These are phyloP conservation scores for Mormoops blainvillei DNA, from an alignment of 2,113 vertebrate genomes.

Conservation along the genomic window DNA sequence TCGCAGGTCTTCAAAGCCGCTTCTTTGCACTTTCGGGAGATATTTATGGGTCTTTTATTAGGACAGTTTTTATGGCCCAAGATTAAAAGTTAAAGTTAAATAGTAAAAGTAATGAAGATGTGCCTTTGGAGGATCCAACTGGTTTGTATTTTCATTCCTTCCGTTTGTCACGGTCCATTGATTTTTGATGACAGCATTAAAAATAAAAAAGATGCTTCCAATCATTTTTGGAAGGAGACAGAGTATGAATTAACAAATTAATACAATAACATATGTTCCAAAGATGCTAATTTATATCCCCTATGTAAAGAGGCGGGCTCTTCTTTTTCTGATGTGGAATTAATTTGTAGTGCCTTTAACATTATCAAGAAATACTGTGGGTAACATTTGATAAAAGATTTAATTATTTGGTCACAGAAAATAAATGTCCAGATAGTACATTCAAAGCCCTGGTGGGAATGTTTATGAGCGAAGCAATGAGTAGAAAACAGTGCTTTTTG, in stretches of 20 bases:
- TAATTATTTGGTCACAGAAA: not conserved
- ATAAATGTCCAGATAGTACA: not conserved
- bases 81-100: conserved; percentile 74
- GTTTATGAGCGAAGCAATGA: not conserved
- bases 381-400: not conserved
- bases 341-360: not conserved
- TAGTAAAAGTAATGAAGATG: conserved; percentile 68
- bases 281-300: not conserved
- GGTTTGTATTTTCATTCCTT: conserved; percentile 56
- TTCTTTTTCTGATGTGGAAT: not conserved
- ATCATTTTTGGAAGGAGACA: conserved; percentile 30
- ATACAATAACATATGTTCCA: not conserved
- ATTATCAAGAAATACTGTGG: not conserved
- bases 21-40: conserved; percentile 48
- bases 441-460: not conserved
- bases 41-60: conserved; percentile 74
- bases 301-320: not conserved
- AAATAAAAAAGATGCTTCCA: not conserved
- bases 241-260: not conserved
- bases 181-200: conserved; percentile 49
- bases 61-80: conserved; percentile 63
- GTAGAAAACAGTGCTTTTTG: not conserved
- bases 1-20: not conserved
- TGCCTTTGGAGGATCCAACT: conserved; percentile 32
- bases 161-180: conserved; percentile 28